Evolutionary conservation across 2,797 vertebrate species (phyloP).

Genomic region (Anabacerthia variegaticeps): DNA sequence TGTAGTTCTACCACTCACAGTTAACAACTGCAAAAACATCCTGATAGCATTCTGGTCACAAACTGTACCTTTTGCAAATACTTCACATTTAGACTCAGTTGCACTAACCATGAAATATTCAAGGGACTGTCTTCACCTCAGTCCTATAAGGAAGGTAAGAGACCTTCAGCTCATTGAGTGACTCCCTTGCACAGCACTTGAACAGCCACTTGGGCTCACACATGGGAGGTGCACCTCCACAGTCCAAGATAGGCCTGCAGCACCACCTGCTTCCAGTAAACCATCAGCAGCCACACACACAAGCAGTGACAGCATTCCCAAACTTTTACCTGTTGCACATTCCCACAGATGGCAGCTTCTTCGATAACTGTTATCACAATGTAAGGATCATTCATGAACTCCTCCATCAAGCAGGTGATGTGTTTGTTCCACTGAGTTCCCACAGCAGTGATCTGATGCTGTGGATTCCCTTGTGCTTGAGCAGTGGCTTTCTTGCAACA

Average conservation of each 20-base stretch:
- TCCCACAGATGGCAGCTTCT: constrained; percentile 88
- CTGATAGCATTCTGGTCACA: not conserved
- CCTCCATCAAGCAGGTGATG: constrained; percentile 74
- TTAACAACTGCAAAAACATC: not conserved
- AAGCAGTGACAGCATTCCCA: not conserved
- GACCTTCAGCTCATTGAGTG: not conserved
- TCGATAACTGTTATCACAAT: constrained; percentile 82
- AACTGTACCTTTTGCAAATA: not conserved
- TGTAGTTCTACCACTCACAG: not conserved
- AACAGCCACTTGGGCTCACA: not conserved
- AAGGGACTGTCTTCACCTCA: not conserved
- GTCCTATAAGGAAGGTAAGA: not conserved
- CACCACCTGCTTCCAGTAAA: not conserved
- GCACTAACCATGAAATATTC: not conserved
- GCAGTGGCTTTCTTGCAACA: constrained; percentile 80
- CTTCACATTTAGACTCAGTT: too few relatives aligned
- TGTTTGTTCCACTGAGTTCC: constrained; percentile 82
- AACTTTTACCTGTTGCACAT: constrained; percentile 86
- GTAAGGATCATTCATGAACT: constrained; percentile 83
- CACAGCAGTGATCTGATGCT: constrained; percentile 84
- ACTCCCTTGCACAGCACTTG: not conserved
- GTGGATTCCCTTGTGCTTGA: constrained; percentile 11
- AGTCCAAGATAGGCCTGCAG: not conserved
- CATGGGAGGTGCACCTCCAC: not conserved
- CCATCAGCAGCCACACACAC: accelerated